A percentile compares a stretch with the other conserved stretches of the same genome.
Evolutionary conservation across 2,888 invertebrate species (phyloP).

Genomic region (Notodonta ziczac): DNA sequence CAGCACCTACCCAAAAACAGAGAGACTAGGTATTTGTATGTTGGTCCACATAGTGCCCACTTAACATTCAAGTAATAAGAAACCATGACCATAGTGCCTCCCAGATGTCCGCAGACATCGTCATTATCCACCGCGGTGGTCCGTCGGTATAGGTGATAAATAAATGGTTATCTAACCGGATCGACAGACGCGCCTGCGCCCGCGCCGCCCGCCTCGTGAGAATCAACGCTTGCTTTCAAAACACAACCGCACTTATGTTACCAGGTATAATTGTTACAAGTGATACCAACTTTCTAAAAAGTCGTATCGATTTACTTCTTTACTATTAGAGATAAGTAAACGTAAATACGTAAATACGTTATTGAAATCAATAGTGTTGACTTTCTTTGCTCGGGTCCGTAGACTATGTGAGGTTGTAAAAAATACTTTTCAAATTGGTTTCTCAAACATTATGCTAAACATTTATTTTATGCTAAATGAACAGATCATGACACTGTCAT

Average conservation of each 20-base stretch:
- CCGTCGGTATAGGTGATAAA: slow-evolving; percentile 58
- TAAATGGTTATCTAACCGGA: slow-evolving; percentile 59
- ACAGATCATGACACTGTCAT: background rate
- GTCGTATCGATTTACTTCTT: slow-evolving; percentile 35
- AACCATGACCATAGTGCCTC: background rate
- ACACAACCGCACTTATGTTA: slow-evolving; percentile 38
- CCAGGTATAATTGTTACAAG: slow-evolving; percentile 44
- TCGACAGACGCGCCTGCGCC: slow-evolving; percentile 37
- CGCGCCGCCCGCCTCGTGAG: slow-evolving; percentile 51
- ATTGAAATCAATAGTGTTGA: too few relatives aligned
- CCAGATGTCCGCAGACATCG: slow-evolving; percentile 35
- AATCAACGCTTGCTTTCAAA: slow-evolving; percentile 47
- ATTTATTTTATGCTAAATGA: background rate
- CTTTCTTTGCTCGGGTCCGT: too few relatives aligned
- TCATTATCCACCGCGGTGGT: slow-evolving; percentile 43
- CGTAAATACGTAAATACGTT: too few relatives aligned
- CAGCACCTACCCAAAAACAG: too few relatives aligned
- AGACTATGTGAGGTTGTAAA: too few relatives aligned
- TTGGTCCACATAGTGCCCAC: background rate
- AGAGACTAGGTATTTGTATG: too few relatives aligned
- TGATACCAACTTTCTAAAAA: slow-evolving; percentile 43
- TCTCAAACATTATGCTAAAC: background rate
- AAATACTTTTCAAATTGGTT: too few relatives aligned
- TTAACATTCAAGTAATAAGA: background rate
- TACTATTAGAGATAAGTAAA: background rate